Evolutionary conservation across 1,140 invertebrate species (phyloP), one percentile per base, ranked within the genome.

Genomic region (Macrobrachium nipponense): DNA sequence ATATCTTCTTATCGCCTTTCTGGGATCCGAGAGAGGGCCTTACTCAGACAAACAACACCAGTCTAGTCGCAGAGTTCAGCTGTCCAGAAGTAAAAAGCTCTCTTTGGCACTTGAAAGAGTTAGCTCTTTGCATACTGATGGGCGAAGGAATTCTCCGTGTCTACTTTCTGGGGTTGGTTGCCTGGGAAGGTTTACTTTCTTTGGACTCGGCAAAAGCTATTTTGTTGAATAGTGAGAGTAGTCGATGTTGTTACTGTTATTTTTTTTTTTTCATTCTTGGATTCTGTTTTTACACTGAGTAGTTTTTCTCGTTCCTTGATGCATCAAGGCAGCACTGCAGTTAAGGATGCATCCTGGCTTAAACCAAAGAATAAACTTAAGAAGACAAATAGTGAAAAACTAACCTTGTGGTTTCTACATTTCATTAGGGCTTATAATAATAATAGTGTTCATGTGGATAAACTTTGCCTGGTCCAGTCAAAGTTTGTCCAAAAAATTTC

Each of bases 391-490:
- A 70, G 23, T 20, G 23, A 27, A 70, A 70, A 70, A 70, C 68
- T 7, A 43, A 70, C 68, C 23, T 70, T 27, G 36, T n/a, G 68
- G 68, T 23, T 27, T 27, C 23, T 27, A 66, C 12, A n/a, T 70
- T 23, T 51, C 51, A 51, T 51, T 51, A 51, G 68, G 68, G 23
- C 36, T 70, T 70, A 70, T 70, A 51, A 51, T 51, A 51, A 51
- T 51, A 51, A 51, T 51, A 51, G 51, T 51, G 66, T 68, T 68
- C 20, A 43, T 70, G 68, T 15, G 68, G 68, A 70, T 15, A 43
- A 70, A 70, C 68, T 70, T 70, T 70, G 68, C 36, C 68, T 70
- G 68, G 68, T 70, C 68, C 68, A 70, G 68, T 70, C 68, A 70
- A 70, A 70, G 68, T 70, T 70, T 70, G 68, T 43, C 68, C 68